Evolutionary conservation across 2,113 vertebrate species (phyloP), one percentile per base, ranked within the genome.

Genomic region (Probosciger aterrimus): DNA sequence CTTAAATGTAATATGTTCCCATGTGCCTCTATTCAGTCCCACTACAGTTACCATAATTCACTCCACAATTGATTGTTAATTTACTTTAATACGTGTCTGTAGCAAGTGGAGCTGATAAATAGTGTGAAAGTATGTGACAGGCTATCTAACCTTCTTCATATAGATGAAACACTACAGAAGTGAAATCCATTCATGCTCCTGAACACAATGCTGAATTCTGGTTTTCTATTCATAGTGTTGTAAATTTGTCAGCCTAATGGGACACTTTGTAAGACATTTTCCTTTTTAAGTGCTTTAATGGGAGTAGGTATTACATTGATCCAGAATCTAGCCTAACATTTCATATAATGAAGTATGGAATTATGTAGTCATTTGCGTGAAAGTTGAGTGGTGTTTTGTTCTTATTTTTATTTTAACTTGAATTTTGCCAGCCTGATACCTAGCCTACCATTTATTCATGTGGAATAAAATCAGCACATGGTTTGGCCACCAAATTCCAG

Each of bases 211-310:
- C 77, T 86, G 74, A 96, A 22, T 90, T 95, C 88, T 14, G 94
- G 76, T 97, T 97, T 98, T 94, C 92, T 90, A 41, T 97, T 97
- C 97, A 93, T 47, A 43, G 86, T 49, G 92, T 70, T 97, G 91
- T 97, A 97, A 97, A 97, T 98, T 97, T 98, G 93, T 98, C 98
- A 98, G 94, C 93, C 94, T 98, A 98, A 98, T 98, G 97, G 97
- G 97, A 98, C 97, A 95, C 91, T 98, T 98, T 94, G 96, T 98
- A 95, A 96, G 97, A 93, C 94, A 37, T 97, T 98, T 98, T 97
- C 97, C 91, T 97, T 97, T 98, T 96, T 92, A 98, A 98, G 96
- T 98, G 95, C 96, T 98, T 97, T 97, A 97, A 96, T 95, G 81
- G 95, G 89, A 96, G 92, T 49, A 96, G 93, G 94, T 97, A 94